phyloP scores from a whole-genome alignment of 2,888 invertebrate species.

The Pimpla rufipes region DNA sequence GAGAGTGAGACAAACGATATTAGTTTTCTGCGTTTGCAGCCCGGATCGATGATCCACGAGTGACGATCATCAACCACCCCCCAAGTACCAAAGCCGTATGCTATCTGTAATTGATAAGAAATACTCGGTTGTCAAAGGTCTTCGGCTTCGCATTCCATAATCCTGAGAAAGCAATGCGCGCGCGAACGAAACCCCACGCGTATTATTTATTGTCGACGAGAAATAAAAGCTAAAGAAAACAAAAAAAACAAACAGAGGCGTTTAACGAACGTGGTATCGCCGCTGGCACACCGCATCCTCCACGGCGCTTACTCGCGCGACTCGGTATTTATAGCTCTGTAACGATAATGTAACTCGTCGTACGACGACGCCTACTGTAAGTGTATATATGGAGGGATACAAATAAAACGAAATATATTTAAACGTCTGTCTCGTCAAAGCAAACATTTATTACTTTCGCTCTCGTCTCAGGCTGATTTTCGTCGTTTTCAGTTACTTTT shows the following conservation, averaged over 20 bases:
- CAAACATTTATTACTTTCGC: neutral
- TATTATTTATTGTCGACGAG: conserved; percentile 55
- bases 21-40: conserved; percentile 35
- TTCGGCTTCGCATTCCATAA: conserved; percentile 34
- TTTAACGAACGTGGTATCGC: conserved; percentile 28
- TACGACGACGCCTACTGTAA: conserved; percentile 69
- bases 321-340: conserved; percentile 48
- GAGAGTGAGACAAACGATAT: conserved; percentile 50
- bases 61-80: conserved; percentile 27
- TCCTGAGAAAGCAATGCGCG: conserved; percentile 32
- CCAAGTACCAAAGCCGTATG: conserved; percentile 66
- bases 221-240: neutral
- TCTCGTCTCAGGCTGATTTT: too few species aligned
- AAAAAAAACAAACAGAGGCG: conserved; percentile 10
- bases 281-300: conserved; percentile 18
- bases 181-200: conserved; percentile 28
- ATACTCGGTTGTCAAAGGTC: conserved; percentile 27
- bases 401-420: conserved; percentile 70
- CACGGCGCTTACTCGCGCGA: conserved; percentile 14
- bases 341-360: conserved; percentile 55
- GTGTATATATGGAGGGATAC: conserved; percentile 74
- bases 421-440: conserved; percentile 66
- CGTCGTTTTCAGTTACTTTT: too few species aligned
- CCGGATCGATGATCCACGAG: conserved; percentile 23
- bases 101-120: conserved; percentile 55